Evolutionary conservation across 2,797 vertebrate genomes (phyloP).

Genomic region (Delichon dasypus): DNA sequence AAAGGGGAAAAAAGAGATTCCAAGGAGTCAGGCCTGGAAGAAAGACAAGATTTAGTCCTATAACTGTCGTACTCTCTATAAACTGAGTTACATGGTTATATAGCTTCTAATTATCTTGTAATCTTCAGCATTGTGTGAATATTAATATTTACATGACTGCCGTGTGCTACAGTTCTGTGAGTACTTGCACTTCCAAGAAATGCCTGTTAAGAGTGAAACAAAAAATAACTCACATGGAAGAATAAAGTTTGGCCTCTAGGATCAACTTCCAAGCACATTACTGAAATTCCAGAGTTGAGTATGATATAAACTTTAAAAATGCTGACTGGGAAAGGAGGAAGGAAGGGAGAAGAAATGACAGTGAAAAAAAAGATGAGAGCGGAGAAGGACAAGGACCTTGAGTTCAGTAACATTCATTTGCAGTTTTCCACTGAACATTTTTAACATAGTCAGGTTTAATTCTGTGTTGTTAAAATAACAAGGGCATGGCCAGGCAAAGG

Average conservation of each 20-base stretch:
- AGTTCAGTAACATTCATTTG: neutral
- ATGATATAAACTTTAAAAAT: slow-evolving; percentile 41
- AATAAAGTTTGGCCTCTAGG: slow-evolving; percentile 10
- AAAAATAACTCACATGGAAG: slow-evolving; percentile 15
- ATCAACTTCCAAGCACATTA: slow-evolving; percentile 31
- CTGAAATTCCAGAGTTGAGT: slow-evolving; percentile 28
- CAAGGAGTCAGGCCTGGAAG: slow-evolving; percentile 27
- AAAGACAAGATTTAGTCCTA: slow-evolving; percentile 34
- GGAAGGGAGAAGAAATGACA: neutral
- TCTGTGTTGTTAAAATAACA: neutral
- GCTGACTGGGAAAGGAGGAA: neutral
- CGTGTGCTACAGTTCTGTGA: neutral
- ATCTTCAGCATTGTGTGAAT: slow-evolving; percentile 35
- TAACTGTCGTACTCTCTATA: slow-evolving; percentile 55
- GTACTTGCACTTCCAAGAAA: slow-evolving; percentile 59
- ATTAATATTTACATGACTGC: slow-evolving; percentile 69
- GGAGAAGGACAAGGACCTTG: neutral
- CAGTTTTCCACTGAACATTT: neutral
- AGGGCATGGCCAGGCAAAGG: neutral
- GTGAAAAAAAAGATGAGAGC: neutral
- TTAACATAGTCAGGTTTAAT: neutral
- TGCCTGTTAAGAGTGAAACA: slow-evolving; percentile 40
- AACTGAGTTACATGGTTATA: slow-evolving; percentile 45
- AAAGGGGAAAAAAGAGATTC: slow-evolving; percentile 29
- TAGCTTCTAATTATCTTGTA: slow-evolving; percentile 40